Percentiles rank a stretch among this genome's conserved stretches.
Evolutionary conservation across 2,113 vertebrate genomes (phyloP).

Genomic region (Aplodontia rufa): DNA sequence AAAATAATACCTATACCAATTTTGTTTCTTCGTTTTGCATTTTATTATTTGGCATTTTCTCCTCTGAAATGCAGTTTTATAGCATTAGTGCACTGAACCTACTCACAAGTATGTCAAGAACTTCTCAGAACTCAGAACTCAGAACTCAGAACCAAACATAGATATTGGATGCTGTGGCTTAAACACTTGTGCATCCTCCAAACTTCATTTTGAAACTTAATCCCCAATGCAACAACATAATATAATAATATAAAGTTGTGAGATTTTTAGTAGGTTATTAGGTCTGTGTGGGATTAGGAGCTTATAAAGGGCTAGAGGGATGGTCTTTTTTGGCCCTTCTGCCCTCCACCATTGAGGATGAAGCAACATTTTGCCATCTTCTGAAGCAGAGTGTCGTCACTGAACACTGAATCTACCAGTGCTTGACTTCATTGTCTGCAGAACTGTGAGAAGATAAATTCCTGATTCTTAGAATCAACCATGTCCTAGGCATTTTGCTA

Average conservation of each 20-base stretch:
- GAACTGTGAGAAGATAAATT: background rate
- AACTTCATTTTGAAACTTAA: background rate
- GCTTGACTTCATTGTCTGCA: background rate
- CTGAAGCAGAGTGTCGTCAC: background rate
- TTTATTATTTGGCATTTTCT: background rate
- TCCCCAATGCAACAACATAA: background rate
- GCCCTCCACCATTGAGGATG: background rate
- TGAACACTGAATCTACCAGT: background rate
- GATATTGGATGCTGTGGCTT: background rate
- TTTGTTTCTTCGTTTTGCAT: background rate
- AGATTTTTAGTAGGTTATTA: background rate
- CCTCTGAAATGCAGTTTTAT: background rate
- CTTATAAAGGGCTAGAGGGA: background rate
- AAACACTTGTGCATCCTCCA: background rate
- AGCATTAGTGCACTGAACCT: background rate
- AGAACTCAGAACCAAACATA: background rate
- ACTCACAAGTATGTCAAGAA: background rate
- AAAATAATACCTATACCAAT: background rate
- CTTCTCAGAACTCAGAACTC: conserved; percentile 14
- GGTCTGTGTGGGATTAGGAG: background rate
- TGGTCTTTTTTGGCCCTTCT: background rate
- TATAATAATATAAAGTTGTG: background rate
- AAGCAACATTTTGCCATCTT: background rate
- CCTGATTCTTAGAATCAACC: background rate
- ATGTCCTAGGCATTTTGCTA: background rate